These are phyloP conservation scores for Asteroscopus sphinx DNA, from an alignment of 2,888 invertebrate species.

Conservation along the genomic window DNA sequence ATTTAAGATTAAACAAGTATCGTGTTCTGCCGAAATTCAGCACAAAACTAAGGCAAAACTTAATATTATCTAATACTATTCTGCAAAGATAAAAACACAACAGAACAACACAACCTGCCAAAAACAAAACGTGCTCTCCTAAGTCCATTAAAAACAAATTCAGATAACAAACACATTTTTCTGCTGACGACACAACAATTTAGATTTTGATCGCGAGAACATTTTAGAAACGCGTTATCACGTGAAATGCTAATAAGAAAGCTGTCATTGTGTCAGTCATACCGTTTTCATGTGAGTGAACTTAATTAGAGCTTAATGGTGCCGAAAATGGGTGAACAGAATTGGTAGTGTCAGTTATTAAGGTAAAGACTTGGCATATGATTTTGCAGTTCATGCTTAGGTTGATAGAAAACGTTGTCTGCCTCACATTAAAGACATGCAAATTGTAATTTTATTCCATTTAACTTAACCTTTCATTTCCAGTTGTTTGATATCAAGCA, in stretches of 20 bases:
- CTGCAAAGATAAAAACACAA: conserved; percentile 29
- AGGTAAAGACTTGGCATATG: conserved; percentile 28
- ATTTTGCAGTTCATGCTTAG: conserved; percentile 21
- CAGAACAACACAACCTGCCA: conserved; percentile 32
- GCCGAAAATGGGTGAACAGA: conserved; percentile 36
- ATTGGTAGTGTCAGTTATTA: conserved; percentile 43
- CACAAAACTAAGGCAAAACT: conserved; percentile 17
- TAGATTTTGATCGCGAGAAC: conserved; percentile 51
- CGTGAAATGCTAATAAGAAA: conserved; percentile 53
- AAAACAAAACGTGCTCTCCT: conserved; percentile 28
- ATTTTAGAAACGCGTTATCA: conserved; percentile 50
- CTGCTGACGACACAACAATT: conserved; percentile 54
- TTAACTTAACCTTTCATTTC: conserved; percentile 7
- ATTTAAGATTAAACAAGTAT: no score
- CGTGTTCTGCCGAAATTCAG: conserved; percentile 4
- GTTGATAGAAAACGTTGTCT: conserved; percentile 26
- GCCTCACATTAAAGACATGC: conserved; percentile 5
- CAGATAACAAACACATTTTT: conserved; percentile 52
- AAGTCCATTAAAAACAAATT: conserved; percentile 42
- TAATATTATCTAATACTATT: conserved; percentile 22
- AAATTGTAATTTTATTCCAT: conserved; percentile 16
- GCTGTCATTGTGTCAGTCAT: conserved; percentile 54
- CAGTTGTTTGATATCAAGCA: no score
- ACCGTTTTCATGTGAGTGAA: conserved; percentile 50
- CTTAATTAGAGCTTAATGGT: conserved; percentile 51